Percentiles rank a stretch among this genome's conserved stretches.
Conservation (phyloP, 37 sponge, comb jelly and placozoan species). For the Crambe crambe region DNA sequence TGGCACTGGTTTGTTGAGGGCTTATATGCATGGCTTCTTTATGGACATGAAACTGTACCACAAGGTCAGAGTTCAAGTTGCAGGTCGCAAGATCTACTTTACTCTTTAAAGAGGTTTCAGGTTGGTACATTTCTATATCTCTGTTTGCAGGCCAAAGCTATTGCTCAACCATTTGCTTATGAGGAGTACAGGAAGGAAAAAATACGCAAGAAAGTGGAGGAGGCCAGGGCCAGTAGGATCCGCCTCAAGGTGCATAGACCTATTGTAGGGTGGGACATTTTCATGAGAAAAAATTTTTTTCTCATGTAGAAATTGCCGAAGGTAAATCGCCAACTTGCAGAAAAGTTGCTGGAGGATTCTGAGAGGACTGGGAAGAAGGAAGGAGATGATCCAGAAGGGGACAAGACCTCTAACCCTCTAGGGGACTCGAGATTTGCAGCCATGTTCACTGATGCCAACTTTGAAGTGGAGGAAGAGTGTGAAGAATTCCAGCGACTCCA, state of each 20-base stretch:
- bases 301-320: conserved; percentile 75
- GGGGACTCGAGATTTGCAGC: conserved; percentile 87
- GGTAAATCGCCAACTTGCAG: conserved; percentile 83
- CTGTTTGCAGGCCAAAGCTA: conserved; percentile 65
- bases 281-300: conserved; percentile 15
- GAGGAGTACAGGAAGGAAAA: conserved; percentile 87
- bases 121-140: neutral
- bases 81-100: too few relatives aligned
- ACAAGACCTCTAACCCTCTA: conserved; percentile 55
- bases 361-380: conserved; percentile 14
- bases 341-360: conserved; percentile 48
- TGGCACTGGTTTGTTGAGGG: conserved; percentile 84
- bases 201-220: conserved; percentile 84
- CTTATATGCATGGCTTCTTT: conserved; percentile 98
- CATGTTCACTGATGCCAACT: conserved; percentile 86
- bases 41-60: conserved; percentile 93
- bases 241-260: conserved; percentile 54
- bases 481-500: conserved; percentile 86
- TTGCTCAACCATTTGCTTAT: conserved; percentile 94
- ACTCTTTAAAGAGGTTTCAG: neutral
- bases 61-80: conserved; percentile 72
- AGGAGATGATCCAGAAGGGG: neutral
- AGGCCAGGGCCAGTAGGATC: conserved; percentile 70
- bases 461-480: conserved; percentile 89
- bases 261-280: neutral